Evolutionary conservation across 2,113 vertebrate genomes (phyloP), one percentile per base, ranked within the genome.

Genomic region (Clinocottus analis): DNA sequence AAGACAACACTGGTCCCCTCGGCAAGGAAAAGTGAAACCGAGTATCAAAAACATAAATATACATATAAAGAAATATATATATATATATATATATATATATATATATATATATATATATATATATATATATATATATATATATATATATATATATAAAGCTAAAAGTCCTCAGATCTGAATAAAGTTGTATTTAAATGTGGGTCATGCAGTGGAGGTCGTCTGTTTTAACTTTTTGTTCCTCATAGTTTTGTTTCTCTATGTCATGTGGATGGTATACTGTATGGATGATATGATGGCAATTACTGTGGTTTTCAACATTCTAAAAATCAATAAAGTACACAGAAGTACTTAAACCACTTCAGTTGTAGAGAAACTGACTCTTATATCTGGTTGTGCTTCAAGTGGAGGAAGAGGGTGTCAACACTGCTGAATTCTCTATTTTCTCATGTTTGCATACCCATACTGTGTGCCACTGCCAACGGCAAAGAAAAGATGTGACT

Each of bases 151-250:
- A 89, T 84, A 76, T n/a, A 81, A 91, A 84, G 80, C 64, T 85
- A 87, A 78, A 69, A 91, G 77, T 89, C 86, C 79, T 89, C 80
- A 84, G 90, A 90, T 90, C 87, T 93, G 89, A 94, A 94, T 94
- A 94, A 93, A 93, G 91, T 90, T 92, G 89, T 94, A 93, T 94
- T 92, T 94, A 93, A 92, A 92, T 95, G 94, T 94, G 91, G 87
- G 85, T 91, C 88, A 91, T 90, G 87, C 85, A 85, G 92, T 95
- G 92, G 90, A 91, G 87, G 90, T 92, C 47, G 90, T 92, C 91
- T 89, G 87, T 93, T 91, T 90, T 77, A 88, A 61, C 75, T 86
- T 85, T 91, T 59, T 70, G 64, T 84, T 83, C 81, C 66, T 76
- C 74, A 91, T 88, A 72, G 71, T 79, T 93, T 86, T 82, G 64